These are phyloP conservation scores for Drosophila guanche DNA, from an alignment of 1,140 invertebrate species.

Conservation along the genomic window DNA sequence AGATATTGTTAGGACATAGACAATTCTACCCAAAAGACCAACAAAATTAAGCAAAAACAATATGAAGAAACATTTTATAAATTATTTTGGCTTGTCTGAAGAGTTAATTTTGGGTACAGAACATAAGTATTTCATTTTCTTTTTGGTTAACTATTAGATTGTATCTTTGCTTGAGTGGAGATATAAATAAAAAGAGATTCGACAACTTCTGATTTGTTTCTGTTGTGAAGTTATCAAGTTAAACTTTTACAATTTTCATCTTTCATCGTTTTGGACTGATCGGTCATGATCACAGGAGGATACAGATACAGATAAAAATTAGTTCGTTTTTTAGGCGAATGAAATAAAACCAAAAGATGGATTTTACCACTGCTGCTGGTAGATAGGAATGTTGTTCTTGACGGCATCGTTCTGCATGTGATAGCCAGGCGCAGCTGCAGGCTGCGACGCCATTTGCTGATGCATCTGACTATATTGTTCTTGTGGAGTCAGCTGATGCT, in stretches of 20 bases:
- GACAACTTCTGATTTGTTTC: slow-evolving; percentile 1
- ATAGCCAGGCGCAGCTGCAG: slow-evolving; percentile 50
- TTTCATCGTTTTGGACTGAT: slow-evolving; percentile 6
- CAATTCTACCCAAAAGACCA: slow-evolving; percentile 16
- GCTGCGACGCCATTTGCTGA: slow-evolving; percentile 67
- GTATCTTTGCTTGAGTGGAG: slow-evolving; percentile 12
- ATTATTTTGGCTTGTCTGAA: slow-evolving; percentile 31
- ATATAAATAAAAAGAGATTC: slow-evolving; percentile 26
- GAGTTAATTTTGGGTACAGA: too few species aligned
- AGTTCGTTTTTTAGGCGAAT: slow-evolving; percentile 23
- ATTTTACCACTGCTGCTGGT: slow-evolving; percentile 83
- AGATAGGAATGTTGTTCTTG: slow-evolving; percentile 83
- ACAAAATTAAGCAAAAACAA: slow-evolving; percentile 17
- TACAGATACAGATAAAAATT: too few species aligned
- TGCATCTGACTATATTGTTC: slow-evolving; percentile 78
- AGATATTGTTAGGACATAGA: slow-evolving; percentile 17
- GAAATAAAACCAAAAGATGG: slow-evolving; percentile 26
- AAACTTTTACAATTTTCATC: slow-evolving; percentile 2
- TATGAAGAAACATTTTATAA: slow-evolving; percentile 14
- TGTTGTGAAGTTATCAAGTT: slow-evolving; percentile 12
- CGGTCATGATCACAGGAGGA: background rate
- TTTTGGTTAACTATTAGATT: slow-evolving; percentile 19
- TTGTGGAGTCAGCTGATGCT: slow-evolving; percentile 36
- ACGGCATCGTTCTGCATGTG: slow-evolving; percentile 74
- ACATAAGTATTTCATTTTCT: background rate